phyloP scores from a whole-genome alignment of 2,797 vertebrate genomes.

The Nasua narica region DNA sequence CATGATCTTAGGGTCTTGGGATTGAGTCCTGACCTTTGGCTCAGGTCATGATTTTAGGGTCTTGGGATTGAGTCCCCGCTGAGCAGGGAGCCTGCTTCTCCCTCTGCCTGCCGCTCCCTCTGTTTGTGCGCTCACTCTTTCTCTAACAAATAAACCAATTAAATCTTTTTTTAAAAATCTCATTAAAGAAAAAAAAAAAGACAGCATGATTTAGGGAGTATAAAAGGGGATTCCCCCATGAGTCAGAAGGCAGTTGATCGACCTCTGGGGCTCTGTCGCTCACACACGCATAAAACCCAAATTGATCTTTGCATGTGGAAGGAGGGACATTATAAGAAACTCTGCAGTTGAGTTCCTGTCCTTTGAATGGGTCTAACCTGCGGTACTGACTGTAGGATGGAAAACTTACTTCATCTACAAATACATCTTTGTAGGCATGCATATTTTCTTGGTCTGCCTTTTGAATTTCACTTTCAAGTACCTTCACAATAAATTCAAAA shows the following conservation, averaged over 20 bases:
- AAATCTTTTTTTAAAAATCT: too few relatives aligned
- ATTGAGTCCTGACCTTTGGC: too few relatives aligned
- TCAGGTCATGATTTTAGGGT: too few relatives aligned
- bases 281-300: background rate
- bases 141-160: too few relatives aligned
- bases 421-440: background rate
- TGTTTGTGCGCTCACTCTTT: too few relatives aligned
- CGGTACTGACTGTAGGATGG: background rate
- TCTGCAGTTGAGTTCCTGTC: background rate
- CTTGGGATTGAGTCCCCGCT: too few relatives aligned
- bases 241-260: background rate
- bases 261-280: background rate
- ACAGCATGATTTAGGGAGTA: too few relatives aligned
- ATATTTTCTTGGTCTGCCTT: background rate
- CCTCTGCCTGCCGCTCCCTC: too few relatives aligned
- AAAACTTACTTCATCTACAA: background rate
- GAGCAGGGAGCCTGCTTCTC: too few relatives aligned
- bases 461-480: background rate
- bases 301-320: background rate
- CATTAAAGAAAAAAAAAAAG: too few relatives aligned
- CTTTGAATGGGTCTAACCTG: background rate
- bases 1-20: too few relatives aligned
- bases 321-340: background rate
- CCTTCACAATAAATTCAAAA: background rate
- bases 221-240: fast-evolving